Base-by-base conservation (phyloP, 2,888 invertebrate genomes). In the Lysandra coridon region DNA sequence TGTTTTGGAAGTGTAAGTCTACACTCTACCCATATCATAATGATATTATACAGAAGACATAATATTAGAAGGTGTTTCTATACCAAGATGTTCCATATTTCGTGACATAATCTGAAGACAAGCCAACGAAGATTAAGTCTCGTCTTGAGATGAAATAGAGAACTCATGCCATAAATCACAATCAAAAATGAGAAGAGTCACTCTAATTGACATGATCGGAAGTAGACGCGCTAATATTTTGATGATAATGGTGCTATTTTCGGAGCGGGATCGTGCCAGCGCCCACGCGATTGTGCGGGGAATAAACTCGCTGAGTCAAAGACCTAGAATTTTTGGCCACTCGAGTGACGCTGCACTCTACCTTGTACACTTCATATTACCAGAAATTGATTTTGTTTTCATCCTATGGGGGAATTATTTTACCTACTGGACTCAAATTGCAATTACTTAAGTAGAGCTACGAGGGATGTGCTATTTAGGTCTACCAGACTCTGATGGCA, bases 181-280 rank as follows among this genome's bases (percentile, higher is more conserved):
- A 53, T 17, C 57, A 0, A 17, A 17, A 57, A 14, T 23, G 4
- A 23, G n/a, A 6, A 75, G 44, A 49, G 23, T 49, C 44, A 44
- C 30, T 75, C 30, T 75, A 75, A 75, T 75, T 75, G 49, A 44
- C 53, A n/a, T 57, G 57, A 76, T 76, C 75, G 75, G 76, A 76
- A 33, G 76, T 23, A 57, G 76, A 40, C 44, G 53, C 49, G 53
- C 75, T 76, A 76, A 76, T 53, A 76, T 76, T 53, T 57, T 76
- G 76, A 76, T 57, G 76, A 53, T 33, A n/a, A 53, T 17, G 53
- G 30, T 57, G 30, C 76, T 76, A 76, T 76, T 76, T 76, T 12
- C 33, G 76, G 23, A 23, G 53, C 53, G 30, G 57, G 17, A 53
- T n/a, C 53, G 57, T 49, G 75, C 75, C 75, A 57, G 76, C 57